Percentiles rank a stretch among this genome's conserved stretches.
These are phyloP conservation scores for Sebastes vulpes DNA, from an alignment of 2,797 vertebrate genomes.

Conservation along the genomic window DNA sequence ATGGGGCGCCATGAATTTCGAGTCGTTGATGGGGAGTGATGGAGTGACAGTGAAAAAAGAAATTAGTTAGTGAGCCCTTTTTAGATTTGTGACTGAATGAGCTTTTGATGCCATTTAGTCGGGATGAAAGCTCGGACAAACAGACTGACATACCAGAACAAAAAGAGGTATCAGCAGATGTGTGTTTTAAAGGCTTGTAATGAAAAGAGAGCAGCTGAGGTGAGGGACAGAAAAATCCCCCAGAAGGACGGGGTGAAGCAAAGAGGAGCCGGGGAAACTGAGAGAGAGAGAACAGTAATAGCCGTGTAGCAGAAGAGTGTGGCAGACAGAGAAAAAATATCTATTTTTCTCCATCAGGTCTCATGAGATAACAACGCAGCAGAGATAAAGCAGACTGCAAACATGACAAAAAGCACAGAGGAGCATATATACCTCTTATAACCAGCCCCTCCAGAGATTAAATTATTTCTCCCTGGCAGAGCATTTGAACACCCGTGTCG, in stretches of 20 bases:
- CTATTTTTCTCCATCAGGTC: constrained; percentile 64
- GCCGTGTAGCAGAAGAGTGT: constrained; percentile 30
- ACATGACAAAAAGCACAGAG: constrained; percentile 55
- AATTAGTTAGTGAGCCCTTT: constrained; percentile 24
- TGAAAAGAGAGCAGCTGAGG: constrained; percentile 19
- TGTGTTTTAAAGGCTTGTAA: constrained; percentile 21
- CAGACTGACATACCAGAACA: neutral
- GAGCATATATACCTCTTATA: constrained; percentile 49
- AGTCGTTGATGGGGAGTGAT: constrained; percentile 62
- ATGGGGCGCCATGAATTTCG: constrained; percentile 40
- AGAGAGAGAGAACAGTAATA: constrained; percentile 28
- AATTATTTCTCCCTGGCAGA: constrained; percentile 54
- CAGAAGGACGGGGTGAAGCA: constrained; percentile 20
- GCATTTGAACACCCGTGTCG: constrained; percentile 36
- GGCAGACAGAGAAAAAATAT: constrained; percentile 44
- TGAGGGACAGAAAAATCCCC: neutral
- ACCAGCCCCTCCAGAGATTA: constrained; percentile 53
- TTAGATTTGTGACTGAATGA: constrained; percentile 31
- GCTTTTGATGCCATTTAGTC: constrained; percentile 34
- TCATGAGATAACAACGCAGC: constrained; percentile 72
- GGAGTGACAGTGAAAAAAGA: constrained; percentile 44
- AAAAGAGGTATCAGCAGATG: constrained; percentile 2
- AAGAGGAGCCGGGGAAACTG: constrained; percentile 7
- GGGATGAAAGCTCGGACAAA: constrained; percentile 11
- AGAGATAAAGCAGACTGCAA: constrained; percentile 61